Evolutionary conservation across 2,113 vertebrate species (phyloP).

Genomic region (Podarcis raffonei): DNA sequence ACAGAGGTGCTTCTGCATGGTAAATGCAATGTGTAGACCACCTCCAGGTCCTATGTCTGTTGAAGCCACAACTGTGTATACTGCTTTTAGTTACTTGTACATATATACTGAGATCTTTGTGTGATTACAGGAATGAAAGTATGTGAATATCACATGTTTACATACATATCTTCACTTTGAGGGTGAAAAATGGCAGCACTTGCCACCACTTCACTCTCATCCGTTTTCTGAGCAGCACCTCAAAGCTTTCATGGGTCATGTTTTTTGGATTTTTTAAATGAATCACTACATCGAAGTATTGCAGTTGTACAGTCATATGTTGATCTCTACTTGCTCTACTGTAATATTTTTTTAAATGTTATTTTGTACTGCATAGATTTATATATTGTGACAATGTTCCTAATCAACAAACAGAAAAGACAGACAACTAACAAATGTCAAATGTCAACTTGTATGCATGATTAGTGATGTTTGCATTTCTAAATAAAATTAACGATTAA

Average conservation of each 20-base stretch:
- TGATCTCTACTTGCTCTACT: slow-evolving; percentile 75
- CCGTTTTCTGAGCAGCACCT: slow-evolving; percentile 50
- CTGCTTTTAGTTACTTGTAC: slow-evolving; percentile 13
- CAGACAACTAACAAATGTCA: slow-evolving; percentile 75
- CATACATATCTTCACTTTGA: background rate
- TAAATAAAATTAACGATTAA: slow-evolving; percentile 77
- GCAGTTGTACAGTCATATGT: slow-evolving; percentile 69
- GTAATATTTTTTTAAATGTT: slow-evolving; percentile 74
- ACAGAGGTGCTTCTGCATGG: background rate
- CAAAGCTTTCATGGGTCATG: slow-evolving; percentile 55
- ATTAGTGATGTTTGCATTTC: slow-evolving; percentile 82
- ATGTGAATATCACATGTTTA: slow-evolving; percentile 1
- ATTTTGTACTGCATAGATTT: slow-evolving; percentile 82
- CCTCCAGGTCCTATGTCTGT: slow-evolving; percentile 27
- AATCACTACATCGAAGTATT: slow-evolving; percentile 79
- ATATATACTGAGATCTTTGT: background rate
- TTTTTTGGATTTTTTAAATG: slow-evolving; percentile 21
- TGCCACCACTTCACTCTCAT: slow-evolving; percentile 5
- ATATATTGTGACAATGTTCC: slow-evolving; percentile 81
- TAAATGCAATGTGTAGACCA: background rate
- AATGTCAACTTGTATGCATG: slow-evolving; percentile 80
- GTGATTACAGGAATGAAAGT: accelerated
- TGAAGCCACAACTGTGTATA: slow-evolving; percentile 6
- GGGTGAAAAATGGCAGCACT: background rate
- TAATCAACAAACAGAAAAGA: slow-evolving; percentile 72